These are phyloP conservation scores for Rhyzopertha dominica DNA, from an alignment of 1,140 invertebrate genomes.

Conservation along the genomic window DNA sequence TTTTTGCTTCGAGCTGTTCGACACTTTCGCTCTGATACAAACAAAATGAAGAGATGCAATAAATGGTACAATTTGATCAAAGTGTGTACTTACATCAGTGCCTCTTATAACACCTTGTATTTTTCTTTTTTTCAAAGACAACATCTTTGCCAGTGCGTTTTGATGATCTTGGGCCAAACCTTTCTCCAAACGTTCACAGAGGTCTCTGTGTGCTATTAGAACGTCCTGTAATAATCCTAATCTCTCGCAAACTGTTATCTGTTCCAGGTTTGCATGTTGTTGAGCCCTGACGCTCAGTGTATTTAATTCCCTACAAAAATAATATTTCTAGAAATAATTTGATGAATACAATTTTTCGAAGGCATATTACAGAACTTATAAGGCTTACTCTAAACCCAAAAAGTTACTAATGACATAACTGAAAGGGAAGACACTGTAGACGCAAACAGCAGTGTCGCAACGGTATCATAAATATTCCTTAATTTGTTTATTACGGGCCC, in stretches of 20 bases:
- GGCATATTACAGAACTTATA: no score
- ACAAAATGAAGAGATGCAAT: not conserved
- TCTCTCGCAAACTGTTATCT: conserved; percentile 57
- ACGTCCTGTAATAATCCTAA: conserved; percentile 60
- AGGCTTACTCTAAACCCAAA: no score
- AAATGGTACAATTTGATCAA: conserved; percentile 8
- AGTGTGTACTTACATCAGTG: conserved; percentile 48
- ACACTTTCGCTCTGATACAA: conserved; percentile 57
- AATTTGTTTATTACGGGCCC: no score
- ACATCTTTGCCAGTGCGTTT: conserved; percentile 62
- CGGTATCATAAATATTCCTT: no score
- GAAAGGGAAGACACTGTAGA: no score
- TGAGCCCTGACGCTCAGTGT: conserved; percentile 33
- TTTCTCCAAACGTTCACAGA: conserved; percentile 67
- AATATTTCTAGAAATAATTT: no score
- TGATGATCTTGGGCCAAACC: conserved; percentile 66
- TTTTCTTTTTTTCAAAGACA: conserved; percentile 63
- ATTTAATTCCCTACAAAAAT: conserved; percentile 38
- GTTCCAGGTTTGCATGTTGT: conserved; percentile 38
- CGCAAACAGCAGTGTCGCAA: no score
- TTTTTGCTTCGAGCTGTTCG: conserved; percentile 62
- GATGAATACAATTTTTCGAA: no score
- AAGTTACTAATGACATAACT: no score
- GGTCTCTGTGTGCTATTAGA: conserved; percentile 57
- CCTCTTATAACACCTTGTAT: conserved; percentile 64